A percentile compares a stretch with the other conserved stretches of the same genome.
These are phyloP conservation scores for Oligia latruncula DNA, from an alignment of 2,888 invertebrate genomes.

Conservation along the genomic window DNA sequence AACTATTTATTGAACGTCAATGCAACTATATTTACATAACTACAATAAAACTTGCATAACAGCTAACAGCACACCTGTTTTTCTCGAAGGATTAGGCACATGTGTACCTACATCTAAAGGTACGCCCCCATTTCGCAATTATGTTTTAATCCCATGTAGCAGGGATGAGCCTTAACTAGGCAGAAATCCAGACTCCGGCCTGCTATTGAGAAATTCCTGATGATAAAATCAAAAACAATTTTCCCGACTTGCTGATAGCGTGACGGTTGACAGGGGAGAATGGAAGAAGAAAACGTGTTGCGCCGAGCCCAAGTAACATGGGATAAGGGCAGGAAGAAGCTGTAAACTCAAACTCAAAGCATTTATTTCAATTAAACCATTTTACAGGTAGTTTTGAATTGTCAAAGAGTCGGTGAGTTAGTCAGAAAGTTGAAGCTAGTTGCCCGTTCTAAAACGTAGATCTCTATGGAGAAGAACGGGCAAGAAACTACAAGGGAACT, in stretches of 20 bases:
- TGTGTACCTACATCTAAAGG: neutral
- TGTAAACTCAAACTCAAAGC: neutral
- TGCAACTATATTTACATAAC: neutral
- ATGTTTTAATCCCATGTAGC: neutral
- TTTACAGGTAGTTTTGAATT: too few species aligned
- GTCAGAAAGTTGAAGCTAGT: too few species aligned
- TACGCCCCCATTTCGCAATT: neutral
- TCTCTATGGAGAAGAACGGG: too few species aligned
- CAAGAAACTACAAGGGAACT: too few species aligned
- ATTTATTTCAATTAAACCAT: neutral
- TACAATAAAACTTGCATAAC: neutral
- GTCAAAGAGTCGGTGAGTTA: too few species aligned
- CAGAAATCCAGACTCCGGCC: too few species aligned
- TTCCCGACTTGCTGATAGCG: rapidly evolving
- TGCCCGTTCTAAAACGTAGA: too few species aligned
- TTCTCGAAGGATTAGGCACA: neutral
- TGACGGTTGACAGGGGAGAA: too few species aligned
- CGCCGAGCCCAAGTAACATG: too few species aligned
- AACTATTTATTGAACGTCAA: neutral
- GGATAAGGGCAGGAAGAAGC: too few species aligned
- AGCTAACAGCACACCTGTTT: neutral
- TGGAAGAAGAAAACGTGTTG: too few species aligned
- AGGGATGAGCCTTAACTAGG: too few species aligned
- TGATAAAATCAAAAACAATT: neutral
- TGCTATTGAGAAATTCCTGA: neutral